These are phyloP conservation scores for Aepyceros melampus DNA, from an alignment of 2,113 vertebrate genomes.

Conservation along the genomic window DNA sequence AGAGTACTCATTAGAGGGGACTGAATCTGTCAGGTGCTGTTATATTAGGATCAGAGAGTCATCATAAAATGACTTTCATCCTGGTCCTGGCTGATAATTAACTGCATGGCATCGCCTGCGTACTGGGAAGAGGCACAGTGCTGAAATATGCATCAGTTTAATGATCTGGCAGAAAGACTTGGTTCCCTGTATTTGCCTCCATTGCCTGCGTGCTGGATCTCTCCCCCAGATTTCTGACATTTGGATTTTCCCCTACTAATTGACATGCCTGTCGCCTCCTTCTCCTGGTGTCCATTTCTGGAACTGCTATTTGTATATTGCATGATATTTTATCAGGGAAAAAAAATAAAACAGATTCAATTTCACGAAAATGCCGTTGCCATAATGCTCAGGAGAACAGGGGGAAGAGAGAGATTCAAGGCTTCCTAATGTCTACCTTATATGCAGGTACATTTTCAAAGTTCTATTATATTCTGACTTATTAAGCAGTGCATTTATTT, in stretches of 20 bases:
- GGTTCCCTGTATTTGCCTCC: constrained; percentile 21
- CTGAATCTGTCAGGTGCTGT: constrained; percentile 56
- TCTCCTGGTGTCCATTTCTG: constrained; percentile 72
- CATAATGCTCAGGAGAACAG: constrained; percentile 67
- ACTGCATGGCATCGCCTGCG: constrained; percentile 5
- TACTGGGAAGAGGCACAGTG: neutral
- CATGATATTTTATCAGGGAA: constrained; percentile 51
- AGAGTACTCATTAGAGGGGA: constrained; percentile 59
- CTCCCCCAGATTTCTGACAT: constrained; percentile 65
- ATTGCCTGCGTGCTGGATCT: constrained; percentile 43
- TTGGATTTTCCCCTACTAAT: constrained; percentile 69
- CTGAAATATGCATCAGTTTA: constrained; percentile 21
- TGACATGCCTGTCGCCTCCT: constrained; percentile 60
- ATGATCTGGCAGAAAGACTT: constrained; percentile 27
- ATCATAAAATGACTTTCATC: constrained; percentile 40
- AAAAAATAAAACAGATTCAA: constrained; percentile 55
- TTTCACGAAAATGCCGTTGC: constrained; percentile 64
- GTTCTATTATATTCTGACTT: constrained; percentile 69
- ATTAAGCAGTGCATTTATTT: constrained; percentile 48
- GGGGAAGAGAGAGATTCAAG: constrained; percentile 64
- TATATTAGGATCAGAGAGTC: constrained; percentile 63
- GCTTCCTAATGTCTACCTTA: constrained; percentile 66
- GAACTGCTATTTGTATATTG: constrained; percentile 68
- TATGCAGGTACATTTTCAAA: constrained; percentile 72
- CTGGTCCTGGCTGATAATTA: constrained; percentile 60